These are phyloP conservation scores for Hylaeus volcanicus DNA, from an alignment of 1,140 invertebrate species.

Conservation along the genomic window DNA sequence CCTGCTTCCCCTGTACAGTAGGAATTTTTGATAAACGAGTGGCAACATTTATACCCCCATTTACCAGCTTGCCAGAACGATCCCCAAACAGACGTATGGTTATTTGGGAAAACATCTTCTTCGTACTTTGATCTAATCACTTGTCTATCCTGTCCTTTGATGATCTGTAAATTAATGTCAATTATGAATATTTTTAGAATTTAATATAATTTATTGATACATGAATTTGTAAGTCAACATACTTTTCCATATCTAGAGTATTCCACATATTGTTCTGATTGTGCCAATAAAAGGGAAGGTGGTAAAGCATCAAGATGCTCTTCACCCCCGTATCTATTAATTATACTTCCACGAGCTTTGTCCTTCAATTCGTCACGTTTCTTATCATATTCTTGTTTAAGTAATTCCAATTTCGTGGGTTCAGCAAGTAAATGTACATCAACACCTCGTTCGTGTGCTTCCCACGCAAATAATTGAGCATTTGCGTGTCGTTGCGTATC, in stretches of 20 bases:
- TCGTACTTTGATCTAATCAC: conserved; percentile 94
- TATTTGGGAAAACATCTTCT: conserved; percentile 96
- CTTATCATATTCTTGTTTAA: conserved; percentile 94
- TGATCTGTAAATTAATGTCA: conserved; percentile 77
- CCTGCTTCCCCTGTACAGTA: conserved; percentile 93
- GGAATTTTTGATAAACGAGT: conserved; percentile 95
- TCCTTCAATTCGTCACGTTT: conserved; percentile 94
- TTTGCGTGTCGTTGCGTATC: conserved; percentile 95
- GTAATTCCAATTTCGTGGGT: conserved; percentile 96
- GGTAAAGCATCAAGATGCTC: conserved; percentile 94
- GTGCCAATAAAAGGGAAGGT: conserved; percentile 92
- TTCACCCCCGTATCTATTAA: conserved; percentile 94
- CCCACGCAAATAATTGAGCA: conserved; percentile 99
- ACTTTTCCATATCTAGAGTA: conserved; percentile 96
- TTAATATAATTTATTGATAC: not conserved
- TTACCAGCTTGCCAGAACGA: conserved; percentile 95
- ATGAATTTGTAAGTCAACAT: conserved; percentile 84
- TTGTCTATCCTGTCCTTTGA: conserved; percentile 92
- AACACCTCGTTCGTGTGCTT: conserved; percentile 95
- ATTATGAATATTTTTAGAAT: not conserved
- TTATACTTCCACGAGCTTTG: conserved; percentile 85
- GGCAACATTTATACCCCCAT: conserved; percentile 98
- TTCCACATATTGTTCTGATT: conserved; percentile 97
- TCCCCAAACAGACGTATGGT: conserved; percentile 97
- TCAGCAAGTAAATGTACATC: conserved; percentile 98